Conservation (phyloP, 2,113 vertebrate species). For the Axis porcinus region DNA sequence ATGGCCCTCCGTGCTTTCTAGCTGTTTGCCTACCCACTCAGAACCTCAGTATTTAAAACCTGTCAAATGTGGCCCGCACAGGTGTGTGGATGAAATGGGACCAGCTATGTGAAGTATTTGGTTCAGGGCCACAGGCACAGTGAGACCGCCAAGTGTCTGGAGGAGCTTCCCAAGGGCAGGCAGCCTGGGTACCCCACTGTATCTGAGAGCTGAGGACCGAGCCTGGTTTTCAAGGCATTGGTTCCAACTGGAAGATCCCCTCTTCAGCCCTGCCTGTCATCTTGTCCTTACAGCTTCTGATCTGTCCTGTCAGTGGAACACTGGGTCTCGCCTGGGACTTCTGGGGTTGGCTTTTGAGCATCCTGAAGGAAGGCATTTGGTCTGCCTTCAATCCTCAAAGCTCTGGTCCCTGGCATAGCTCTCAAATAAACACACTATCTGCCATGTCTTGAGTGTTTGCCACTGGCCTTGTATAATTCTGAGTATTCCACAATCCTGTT, state of each 20-base stretch:
- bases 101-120: background rate
- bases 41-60: background rate
- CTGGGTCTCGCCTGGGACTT: background rate
- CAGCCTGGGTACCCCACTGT: background rate
- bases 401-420: background rate
- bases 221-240: background rate
- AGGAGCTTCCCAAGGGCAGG: background rate
- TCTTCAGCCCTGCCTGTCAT: background rate
- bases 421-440: background rate
- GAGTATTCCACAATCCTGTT: rapidly evolving
- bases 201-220: background rate
- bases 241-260: background rate
- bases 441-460: background rate
- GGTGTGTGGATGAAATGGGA: background rate
- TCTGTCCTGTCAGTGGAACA: background rate
- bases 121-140: background rate
- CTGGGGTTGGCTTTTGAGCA: background rate
- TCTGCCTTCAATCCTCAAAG: background rate
- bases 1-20: background rate
- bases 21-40: background rate
- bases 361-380: background rate
- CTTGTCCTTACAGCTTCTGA: background rate
- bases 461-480: background rate
- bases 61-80: background rate
- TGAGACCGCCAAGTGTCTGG: background rate